Evolutionary conservation across 1,140 invertebrate species (phyloP), one percentile per base, ranked within the genome.

Genomic region (Cydia pomonella): DNA sequence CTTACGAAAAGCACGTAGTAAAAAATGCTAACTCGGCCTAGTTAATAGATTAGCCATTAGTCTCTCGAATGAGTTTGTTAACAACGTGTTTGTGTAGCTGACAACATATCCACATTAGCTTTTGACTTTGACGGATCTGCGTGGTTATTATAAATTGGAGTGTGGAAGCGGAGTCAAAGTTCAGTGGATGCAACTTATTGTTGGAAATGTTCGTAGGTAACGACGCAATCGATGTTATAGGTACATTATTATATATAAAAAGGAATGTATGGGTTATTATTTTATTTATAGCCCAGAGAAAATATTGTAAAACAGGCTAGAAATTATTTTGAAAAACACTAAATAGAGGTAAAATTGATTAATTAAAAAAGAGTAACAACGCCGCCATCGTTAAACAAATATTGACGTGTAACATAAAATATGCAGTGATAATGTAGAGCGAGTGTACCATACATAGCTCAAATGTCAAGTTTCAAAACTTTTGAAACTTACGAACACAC

Each of bases 101-200:
- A 64, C 27, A 33, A 64, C 63, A 2, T 64, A 64, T 29, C 63
- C 63, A 9, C 63, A 64, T 64, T 64, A 29, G 25, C 63, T 33
- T 64, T 29, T 64, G 63, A 64, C 63, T 29, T 64, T 33, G 63
- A 64, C 23, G 63, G 25, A 64, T 64, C 25, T 64, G 63, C 63
- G 63, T 29, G 23, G 63, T 64, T 64, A 59, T 59, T 59, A 64
- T 64, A 64, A 64, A 64, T 63, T 63, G 25, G 16, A 23, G 63
- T 64, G 0, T 7, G 12, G 27, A 23, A 10, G 18, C 53, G 9
- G 53, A 59, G 53, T 21, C 53, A 59, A 64, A 33, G 23, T 29
- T 64, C 13, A n/a, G 25, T 33, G 62, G 7, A 27, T 63, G 63
- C 27, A 64, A 13, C 27, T 64, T 16, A 33, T 64, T 63, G 23